Conservation (phyloP, 2,797 vertebrate genomes). For the Ciconia nigra region DNA sequence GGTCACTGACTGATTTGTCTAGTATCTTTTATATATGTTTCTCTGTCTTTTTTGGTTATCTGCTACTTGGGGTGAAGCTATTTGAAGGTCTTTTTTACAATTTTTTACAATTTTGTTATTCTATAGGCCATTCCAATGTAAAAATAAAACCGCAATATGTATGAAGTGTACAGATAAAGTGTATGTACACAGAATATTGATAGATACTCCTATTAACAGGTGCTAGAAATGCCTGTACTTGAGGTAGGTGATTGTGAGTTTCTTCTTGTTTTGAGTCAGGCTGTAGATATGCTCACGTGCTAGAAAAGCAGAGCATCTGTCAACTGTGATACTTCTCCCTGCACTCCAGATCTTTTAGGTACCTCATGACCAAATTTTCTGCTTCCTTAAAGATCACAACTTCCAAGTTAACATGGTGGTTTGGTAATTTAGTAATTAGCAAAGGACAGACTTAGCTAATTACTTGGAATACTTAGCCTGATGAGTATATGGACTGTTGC, state of each 20-base stretch:
- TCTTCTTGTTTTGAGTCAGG: neutral
- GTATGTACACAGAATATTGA: neutral
- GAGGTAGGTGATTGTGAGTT: neutral
- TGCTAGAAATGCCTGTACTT: neutral
- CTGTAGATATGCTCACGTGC: neutral
- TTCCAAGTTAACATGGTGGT: neutral
- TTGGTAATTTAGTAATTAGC: neutral
- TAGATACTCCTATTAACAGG: neutral
- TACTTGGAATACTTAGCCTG: neutral
- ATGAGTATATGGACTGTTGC: neutral
- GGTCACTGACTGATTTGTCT: neutral
- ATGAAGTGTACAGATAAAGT: neutral
- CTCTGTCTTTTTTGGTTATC: neutral
- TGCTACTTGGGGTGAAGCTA: neutral
- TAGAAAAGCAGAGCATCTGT: neutral
- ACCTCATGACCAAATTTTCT: neutral
- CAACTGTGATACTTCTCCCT: neutral
- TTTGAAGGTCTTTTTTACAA: neutral
- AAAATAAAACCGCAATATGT: neutral
- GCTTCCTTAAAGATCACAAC: neutral
- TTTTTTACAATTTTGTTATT: neutral
- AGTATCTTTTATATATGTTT: neutral
- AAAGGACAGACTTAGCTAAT: neutral
- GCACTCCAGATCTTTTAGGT: neutral
- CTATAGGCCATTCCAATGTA: neutral